phyloP scores from a whole-genome alignment of 2,113 vertebrate species.

The Gymnarchus niloticus region DNA sequence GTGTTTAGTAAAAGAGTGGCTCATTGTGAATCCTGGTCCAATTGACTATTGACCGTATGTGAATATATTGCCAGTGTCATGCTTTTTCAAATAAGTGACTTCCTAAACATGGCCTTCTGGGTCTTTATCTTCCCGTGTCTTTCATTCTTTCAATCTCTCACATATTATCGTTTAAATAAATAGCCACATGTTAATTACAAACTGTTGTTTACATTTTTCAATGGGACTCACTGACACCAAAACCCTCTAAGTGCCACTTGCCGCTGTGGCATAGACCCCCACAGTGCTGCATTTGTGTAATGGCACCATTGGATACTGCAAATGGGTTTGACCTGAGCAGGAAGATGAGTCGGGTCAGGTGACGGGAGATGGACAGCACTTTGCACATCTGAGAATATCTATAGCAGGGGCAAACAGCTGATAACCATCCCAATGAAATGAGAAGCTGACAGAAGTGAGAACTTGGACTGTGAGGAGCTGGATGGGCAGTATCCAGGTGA shows the following conservation, averaged over 20 bases:
- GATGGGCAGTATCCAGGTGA: not conserved
- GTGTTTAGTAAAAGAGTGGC: not conserved
- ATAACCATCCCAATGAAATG: not conserved
- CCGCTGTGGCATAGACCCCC: not conserved
- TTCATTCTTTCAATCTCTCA: not conserved
- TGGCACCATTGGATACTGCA: constrained; percentile 25
- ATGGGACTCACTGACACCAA: not conserved
- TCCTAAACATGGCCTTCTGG: not conserved
- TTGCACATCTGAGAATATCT: not conserved
- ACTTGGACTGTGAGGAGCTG: not conserved
- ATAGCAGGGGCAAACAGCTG: not conserved
- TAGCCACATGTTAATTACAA: not conserved
- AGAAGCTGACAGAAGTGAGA: not conserved
- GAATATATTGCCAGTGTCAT: not conserved
- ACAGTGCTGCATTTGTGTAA: constrained; percentile 18
- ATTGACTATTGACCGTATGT: not conserved
- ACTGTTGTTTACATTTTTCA: not conserved
- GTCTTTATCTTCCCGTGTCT: not conserved
- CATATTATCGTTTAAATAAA: too few relatives aligned
- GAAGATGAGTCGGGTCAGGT: not conserved
- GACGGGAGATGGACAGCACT: not conserved
- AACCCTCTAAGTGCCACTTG: constrained; percentile 26
- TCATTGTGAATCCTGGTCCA: not conserved
- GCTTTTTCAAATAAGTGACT: not conserved
- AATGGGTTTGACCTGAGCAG: constrained; percentile 30